Evolutionary conservation across 1,140 invertebrate species (phyloP).

Genomic region (Drosophila melanica): DNA sequence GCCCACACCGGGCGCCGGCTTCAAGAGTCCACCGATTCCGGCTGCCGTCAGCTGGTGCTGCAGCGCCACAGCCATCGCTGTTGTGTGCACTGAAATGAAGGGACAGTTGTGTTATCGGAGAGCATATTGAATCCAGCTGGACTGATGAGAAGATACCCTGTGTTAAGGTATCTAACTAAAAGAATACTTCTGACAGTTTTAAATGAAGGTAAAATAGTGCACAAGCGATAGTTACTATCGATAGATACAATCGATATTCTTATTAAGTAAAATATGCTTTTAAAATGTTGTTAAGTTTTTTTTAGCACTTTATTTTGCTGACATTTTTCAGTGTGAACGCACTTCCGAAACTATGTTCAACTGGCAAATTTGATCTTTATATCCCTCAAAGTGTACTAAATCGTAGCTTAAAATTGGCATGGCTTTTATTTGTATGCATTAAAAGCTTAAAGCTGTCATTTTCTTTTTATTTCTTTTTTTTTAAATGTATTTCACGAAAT

Average conservation of each 20-base stretch:
- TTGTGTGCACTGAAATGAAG: slow-evolving; percentile 70
- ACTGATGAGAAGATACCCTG: slow-evolving; percentile 4
- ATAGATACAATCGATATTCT: too few species aligned
- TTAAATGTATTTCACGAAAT: neutral
- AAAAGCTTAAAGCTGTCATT: neutral
- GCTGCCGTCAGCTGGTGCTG: slow-evolving; percentile 81
- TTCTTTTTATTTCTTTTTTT: neutral
- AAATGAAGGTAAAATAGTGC: too few species aligned
- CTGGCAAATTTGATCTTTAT: too few species aligned
- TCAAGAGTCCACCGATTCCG: slow-evolving; percentile 75
- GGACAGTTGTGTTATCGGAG: neutral
- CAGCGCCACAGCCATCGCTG: slow-evolving; percentile 81
- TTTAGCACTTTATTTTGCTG: too few species aligned
- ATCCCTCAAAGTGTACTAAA: neutral
- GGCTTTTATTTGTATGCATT: neutral
- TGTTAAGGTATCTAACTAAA: neutral
- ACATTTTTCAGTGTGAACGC: too few species aligned
- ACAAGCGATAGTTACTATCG: too few species aligned
- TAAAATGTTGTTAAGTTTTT: too few species aligned
- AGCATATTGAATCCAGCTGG: neutral
- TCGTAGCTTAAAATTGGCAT: neutral
- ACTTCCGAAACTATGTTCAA: too few species aligned
- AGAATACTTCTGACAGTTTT: too few species aligned
- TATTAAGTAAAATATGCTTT: too few species aligned
- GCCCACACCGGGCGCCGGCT: slow-evolving; percentile 66